These are phyloP conservation scores for Drosophila chauvacae DNA, from an alignment of 1,140 invertebrate genomes.

Conservation along the genomic window DNA sequence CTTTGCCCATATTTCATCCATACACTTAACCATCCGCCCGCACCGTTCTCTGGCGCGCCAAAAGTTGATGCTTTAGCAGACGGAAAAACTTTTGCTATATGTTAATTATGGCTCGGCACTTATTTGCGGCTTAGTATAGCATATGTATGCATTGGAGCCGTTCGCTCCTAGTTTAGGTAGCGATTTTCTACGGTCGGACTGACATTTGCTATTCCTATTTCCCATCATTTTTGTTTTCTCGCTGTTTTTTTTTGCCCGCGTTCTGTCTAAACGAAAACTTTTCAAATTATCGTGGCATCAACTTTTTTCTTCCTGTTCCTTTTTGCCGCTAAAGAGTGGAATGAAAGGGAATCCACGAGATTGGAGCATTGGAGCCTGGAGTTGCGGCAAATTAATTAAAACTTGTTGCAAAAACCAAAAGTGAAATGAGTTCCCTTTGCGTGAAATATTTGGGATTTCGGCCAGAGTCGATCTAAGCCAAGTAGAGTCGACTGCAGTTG, in stretches of 20 bases:
- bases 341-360: slow-evolving; percentile 37
- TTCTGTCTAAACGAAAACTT: slow-evolving; percentile 81
- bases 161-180: slow-evolving; percentile 56
- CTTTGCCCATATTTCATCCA: slow-evolving; percentile 53
- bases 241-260: slow-evolving; percentile 12
- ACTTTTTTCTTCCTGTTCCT: slow-evolving; percentile 54
- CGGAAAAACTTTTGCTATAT: slow-evolving; percentile 79
- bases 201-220: slow-evolving; percentile 44
- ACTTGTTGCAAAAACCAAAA: slow-evolving; percentile 73
- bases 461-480: slow-evolving; percentile 39
- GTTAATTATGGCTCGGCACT: slow-evolving; percentile 80
- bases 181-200: slow-evolving; percentile 38
- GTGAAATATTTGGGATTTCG: slow-evolving; percentile 41
- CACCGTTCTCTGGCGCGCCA: background rate
- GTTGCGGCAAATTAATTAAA: slow-evolving; percentile 81
- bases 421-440: slow-evolving; percentile 56
- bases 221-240: slow-evolving; percentile 16
- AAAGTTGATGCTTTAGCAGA: slow-evolving; percentile 49
- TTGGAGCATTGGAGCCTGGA: slow-evolving; percentile 40
- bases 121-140: slow-evolving; percentile 81
- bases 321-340: slow-evolving; percentile 45
- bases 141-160: slow-evolving; percentile 55
- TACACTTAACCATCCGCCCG: slow-evolving; percentile 20
- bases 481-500: slow-evolving; percentile 19
- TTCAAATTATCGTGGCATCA: slow-evolving; percentile 82